Evolutionary conservation across 1,140 invertebrate genomes (phyloP).

Genomic region (Diorhabda elongata): DNA sequence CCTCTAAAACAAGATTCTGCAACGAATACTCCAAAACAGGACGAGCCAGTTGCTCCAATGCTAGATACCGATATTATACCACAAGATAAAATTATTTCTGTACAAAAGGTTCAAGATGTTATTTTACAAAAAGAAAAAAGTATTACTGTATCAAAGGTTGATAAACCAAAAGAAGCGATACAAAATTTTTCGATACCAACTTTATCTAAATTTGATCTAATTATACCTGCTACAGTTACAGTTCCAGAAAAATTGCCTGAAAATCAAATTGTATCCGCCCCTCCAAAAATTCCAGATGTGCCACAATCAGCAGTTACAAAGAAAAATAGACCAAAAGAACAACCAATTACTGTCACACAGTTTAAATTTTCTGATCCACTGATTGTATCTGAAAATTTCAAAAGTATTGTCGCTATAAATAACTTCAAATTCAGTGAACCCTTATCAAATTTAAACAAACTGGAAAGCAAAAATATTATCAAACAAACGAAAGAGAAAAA

Average conservation of each 20-base stretch:
- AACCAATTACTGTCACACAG: slow-evolving; percentile 6
- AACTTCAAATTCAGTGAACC: slow-evolving; percentile 57
- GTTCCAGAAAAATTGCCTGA: background rate
- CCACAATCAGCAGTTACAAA: slow-evolving; percentile 11
- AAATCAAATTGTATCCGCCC: background rate
- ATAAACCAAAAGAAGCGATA: no score
- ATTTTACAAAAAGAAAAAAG: no score
- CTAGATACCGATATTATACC: no score
- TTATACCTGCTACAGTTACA: background rate
- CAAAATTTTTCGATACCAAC: no score
- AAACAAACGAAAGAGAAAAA: slow-evolving; percentile 37
- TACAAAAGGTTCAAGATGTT: no score
- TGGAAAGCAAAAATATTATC: background rate
- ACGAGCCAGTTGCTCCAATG: background rate
- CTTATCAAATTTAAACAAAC: slow-evolving; percentile 28
- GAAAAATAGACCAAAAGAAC: slow-evolving; percentile 10
- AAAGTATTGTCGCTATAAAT: slow-evolving; percentile 46
- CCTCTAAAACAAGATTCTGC: background rate
- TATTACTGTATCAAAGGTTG: no score
- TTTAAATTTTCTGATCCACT: slow-evolving; percentile 43
- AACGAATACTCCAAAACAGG: background rate
- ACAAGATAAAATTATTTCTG: no score
- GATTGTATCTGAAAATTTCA: slow-evolving; percentile 37
- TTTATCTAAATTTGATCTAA: background rate
- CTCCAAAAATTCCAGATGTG: slow-evolving; percentile 15